Conservation (phyloP, 2,113 vertebrate genomes). For the Ammodytes marinus region DNA sequence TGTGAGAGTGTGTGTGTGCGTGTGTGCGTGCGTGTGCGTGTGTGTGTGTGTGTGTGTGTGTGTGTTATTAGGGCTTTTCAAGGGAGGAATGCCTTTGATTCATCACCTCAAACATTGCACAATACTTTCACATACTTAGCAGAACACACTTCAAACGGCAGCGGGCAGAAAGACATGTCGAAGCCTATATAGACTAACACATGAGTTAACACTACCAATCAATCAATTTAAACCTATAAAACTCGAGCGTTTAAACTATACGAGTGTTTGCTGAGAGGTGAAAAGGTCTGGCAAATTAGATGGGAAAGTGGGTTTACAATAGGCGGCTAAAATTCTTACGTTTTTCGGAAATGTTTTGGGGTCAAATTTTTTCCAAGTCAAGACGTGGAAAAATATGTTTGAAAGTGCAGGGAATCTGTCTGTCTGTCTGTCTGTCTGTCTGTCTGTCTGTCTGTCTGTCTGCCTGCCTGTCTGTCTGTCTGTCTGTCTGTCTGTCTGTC, state of each 20-base stretch:
- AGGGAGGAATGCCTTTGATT: conserved; percentile 55
- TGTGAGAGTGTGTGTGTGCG: no score
- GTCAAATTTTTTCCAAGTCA: not conserved
- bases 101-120: conserved; percentile 40
- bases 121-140: conserved; percentile 22
- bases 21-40: no score
- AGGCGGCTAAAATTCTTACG: not conserved
- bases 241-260: not conserved
- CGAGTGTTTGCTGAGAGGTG: not conserved
- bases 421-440: no score
- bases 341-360: not conserved
- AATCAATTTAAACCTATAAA: not conserved
- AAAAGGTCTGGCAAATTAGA: not conserved
- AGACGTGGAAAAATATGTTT: not conserved
- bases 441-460: no score
- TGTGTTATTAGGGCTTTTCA: conserved; percentile 13
- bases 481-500: no score
- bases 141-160: not conserved
- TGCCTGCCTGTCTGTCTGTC: no score
- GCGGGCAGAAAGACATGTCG: not conserved
- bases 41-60: no score
- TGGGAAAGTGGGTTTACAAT: not conserved
- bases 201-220: not conserved
- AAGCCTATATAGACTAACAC: not conserved
- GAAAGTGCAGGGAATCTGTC: no score